These are phyloP conservation scores for Crotalus horridus DNA, from an alignment of 2,113 vertebrate species.

Conservation along the genomic window DNA sequence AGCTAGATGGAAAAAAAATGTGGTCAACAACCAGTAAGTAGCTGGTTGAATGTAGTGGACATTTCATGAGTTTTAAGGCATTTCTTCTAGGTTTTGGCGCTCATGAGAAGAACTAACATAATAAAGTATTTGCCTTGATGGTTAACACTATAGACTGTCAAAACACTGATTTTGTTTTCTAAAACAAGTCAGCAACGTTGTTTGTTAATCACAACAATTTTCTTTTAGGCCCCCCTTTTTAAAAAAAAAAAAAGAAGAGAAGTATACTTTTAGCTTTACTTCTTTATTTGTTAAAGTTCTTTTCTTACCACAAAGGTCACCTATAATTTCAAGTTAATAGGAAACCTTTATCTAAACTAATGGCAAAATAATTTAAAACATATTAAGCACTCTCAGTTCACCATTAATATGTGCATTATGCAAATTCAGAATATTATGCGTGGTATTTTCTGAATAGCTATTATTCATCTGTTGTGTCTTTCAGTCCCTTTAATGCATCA, in stretches of 20 bases:
- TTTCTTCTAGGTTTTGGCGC: neutral
- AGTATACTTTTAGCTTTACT: neutral
- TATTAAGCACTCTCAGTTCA: neutral
- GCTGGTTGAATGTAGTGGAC: neutral
- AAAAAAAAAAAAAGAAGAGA: neutral
- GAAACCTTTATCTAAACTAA: constrained; percentile 12
- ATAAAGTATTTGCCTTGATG: neutral
- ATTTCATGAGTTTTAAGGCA: neutral
- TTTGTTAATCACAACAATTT: constrained; percentile 15
- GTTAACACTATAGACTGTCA: neutral
- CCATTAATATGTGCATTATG: constrained; percentile 16
- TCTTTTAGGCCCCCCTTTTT: neutral
- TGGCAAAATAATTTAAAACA: neutral
- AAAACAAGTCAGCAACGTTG: neutral
- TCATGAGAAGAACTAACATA: neutral
- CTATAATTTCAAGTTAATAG: constrained; percentile 2
- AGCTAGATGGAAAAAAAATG: neutral
- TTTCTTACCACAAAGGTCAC: constrained; percentile 20
- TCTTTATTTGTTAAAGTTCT: constrained; percentile 7
- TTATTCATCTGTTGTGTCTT: neutral
- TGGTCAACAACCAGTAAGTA: neutral
- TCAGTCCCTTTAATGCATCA: neutral
- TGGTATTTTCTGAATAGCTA: neutral
- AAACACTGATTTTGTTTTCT: neutral
- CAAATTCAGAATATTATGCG: neutral